Conservation (phyloP, 92 coral and sea anemone genomes). For the Hydrozoanthus gracilis region DNA sequence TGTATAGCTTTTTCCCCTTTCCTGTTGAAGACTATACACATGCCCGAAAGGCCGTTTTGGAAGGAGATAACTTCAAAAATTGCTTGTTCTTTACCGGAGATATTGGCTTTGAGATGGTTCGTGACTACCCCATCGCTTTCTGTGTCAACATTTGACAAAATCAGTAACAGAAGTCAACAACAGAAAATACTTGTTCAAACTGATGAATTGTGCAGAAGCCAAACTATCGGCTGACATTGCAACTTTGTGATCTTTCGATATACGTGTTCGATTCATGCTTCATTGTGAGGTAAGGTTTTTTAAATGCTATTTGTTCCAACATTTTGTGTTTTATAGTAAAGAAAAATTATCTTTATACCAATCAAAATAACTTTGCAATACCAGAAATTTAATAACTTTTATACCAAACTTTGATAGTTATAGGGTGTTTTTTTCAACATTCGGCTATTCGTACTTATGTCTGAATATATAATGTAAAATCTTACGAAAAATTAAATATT, state of each 20-base stretch:
- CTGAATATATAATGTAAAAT: too few species aligned
- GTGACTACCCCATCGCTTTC: not conserved
- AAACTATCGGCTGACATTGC: not conserved
- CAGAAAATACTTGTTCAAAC: not conserved
- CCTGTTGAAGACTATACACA: not conserved
- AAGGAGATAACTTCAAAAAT: not conserved
- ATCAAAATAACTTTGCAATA: not conserved
- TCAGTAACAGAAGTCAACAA: not conserved
- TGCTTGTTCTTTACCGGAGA: not conserved
- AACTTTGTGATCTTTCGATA: not conserved
- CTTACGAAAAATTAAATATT: too few species aligned
- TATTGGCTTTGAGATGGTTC: not conserved
- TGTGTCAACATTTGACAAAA: not conserved
- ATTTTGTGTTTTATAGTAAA: not conserved
- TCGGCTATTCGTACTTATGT: too few species aligned
- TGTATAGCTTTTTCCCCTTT: too few species aligned
- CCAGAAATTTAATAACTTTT: not conserved
- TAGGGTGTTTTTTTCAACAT: too few species aligned
- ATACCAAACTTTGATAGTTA: not conserved
- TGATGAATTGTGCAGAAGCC: not conserved
- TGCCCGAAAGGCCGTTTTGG: not conserved
- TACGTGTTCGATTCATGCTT: not conserved
- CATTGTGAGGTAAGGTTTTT: not conserved
- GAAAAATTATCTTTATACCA: not conserved
- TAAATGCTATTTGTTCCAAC: not conserved